Percentiles rank a stretch among this genome's conserved stretches.
Evolutionary conservation across 2,797 vertebrate genomes (phyloP).

Genomic region (Hoplostethus atlanticus): DNA sequence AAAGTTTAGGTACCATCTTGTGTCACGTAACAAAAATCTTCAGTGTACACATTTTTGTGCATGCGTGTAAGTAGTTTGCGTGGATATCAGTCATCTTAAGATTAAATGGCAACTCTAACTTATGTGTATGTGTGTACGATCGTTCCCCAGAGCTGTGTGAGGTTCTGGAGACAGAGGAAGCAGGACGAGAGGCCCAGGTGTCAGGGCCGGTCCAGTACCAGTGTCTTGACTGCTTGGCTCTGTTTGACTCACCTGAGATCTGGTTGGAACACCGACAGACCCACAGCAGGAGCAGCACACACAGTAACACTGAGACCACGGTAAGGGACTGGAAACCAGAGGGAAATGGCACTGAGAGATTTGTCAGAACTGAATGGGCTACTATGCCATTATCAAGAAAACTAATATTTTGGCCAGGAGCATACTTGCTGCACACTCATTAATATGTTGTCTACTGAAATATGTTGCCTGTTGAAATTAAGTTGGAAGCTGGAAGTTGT

Average conservation of each 20-base stretch:
- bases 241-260: conserved; percentile 90
- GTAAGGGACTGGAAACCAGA: conserved; percentile 51
- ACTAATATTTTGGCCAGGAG: too few relatives aligned
- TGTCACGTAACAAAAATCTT: neutral
- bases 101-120: neutral
- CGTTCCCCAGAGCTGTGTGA: conserved; percentile 78
- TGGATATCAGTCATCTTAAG: neutral
- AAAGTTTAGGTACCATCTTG: neutral
- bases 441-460: too few relatives aligned
- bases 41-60: neutral
- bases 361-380: neutral
- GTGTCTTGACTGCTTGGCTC: conserved; percentile 91
- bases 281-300: conserved; percentile 86
- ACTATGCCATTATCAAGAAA: neutral
- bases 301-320: conserved; percentile 77
- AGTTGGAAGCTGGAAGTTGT: too few relatives aligned
- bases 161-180: conserved; percentile 76
- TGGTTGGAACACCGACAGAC: conserved; percentile 91
- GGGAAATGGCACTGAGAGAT: neutral
- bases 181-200: conserved; percentile 40
- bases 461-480: too few relatives aligned
- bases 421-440: too few relatives aligned
- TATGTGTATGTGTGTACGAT: neutral
- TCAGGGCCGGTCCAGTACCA: conserved; percentile 90
- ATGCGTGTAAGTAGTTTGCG: neutral